Base-by-base conservation (phyloP, 1,140 invertebrate genomes). In the Cyphomyrmex costatus region DNA sequence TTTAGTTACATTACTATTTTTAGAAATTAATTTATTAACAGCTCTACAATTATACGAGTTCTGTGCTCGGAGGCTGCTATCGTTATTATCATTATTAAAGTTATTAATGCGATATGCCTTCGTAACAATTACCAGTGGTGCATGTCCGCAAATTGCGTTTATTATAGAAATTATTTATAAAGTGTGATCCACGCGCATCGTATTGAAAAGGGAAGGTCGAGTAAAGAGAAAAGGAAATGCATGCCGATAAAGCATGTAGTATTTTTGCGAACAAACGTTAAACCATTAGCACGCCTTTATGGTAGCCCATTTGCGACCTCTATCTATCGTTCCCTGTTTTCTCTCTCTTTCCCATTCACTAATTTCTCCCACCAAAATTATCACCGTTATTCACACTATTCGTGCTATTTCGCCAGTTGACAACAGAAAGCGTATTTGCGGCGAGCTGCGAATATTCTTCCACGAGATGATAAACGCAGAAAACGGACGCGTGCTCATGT, bases 181-280 rank as follows among this genome's bases (percentile, higher is more conserved):
- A 42, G 66, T 51, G 19, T 70, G 65, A 80, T 80, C n/a, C 33
- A 3, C 19, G 19, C 19, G 10, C 36, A 71, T 73, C 36, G 36
- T 33, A 24, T 6, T 51, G 66, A 78, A 65, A 65, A 65, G 77
- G 70, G 49, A 46, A 53, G 24, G 16, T 33, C 12, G 19, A 24
- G 42, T 56, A 19, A 12, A 33, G 68, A 36, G 7, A 24, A 36
- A 83, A 83, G 68, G 56, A 83, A 82, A 82, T 73, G 51, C 19
- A 60, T 46, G 19, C 53, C 68, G 53, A 82, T 82, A 73, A 83
- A 73, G 79, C 56, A 60, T 19, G 68, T 14, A n/a, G 27, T 74
- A 56, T 83, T 83, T 74, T 83, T 83, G 53, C 68, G 36, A 83
- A 74, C 74, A 83, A 83, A 71, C 68, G 68, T 82, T 82, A 73